These are phyloP conservation scores for Thera britannica DNA, from an alignment of 2,888 invertebrate species.

Conservation along the genomic window DNA sequence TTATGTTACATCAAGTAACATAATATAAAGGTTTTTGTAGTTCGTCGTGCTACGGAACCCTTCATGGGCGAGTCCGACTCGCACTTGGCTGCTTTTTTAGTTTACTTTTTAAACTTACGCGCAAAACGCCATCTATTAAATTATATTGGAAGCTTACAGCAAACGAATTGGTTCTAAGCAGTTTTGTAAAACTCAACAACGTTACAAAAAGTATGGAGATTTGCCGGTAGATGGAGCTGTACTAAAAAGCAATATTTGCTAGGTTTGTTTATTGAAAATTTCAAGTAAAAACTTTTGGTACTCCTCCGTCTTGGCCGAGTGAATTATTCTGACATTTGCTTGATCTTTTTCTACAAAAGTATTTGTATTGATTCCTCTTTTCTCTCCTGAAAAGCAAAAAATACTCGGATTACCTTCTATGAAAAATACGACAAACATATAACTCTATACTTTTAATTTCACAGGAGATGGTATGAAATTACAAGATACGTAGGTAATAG, in stretches of 20 bases:
- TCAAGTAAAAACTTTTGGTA: constrained; percentile 61
- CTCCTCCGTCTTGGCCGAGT: constrained; percentile 59
- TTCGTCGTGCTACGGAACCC: too few species aligned
- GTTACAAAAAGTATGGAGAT: not conserved
- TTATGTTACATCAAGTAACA: too few species aligned
- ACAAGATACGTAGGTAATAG: too few species aligned
- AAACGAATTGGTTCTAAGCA: not conserved
- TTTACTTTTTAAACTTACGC: too few species aligned
- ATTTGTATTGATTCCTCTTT: constrained; percentile 63
- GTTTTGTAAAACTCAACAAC: not conserved
- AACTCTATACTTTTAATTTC: too few species aligned
- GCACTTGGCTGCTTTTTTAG: too few species aligned
- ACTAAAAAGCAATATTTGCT: not conserved
- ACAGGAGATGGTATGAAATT: too few species aligned
- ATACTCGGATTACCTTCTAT: not conserved
- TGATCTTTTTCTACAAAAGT: constrained; percentile 57
- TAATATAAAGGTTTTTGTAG: too few species aligned
- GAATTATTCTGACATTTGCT: constrained; percentile 63
- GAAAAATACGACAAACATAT: too few species aligned
- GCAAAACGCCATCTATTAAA: constrained; percentile 5
- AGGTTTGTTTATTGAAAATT: constrained; percentile 47
- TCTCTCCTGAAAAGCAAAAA: constrained; percentile 53
- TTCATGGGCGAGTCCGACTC: too few species aligned
- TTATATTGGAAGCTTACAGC: not conserved
- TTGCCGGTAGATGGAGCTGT: not conserved